Evolutionary conservation across 2,888 invertebrate species (phyloP), one percentile per base, ranked within the genome.

Genomic region (Ophion ventricosus): DNA sequence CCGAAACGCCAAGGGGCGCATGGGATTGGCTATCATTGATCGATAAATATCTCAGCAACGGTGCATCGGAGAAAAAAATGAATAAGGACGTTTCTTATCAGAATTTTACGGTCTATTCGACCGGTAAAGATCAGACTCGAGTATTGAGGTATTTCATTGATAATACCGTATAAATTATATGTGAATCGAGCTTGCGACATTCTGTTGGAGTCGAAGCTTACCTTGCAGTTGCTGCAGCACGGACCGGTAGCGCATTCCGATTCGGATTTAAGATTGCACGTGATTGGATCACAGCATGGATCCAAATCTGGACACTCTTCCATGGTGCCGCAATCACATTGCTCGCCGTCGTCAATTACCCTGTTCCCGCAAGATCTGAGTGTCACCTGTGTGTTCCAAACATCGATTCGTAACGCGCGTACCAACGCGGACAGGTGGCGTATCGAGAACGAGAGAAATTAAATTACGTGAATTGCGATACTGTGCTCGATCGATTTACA

Each of bases 251-350:
- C 98, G 93, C 99, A 99, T 94, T 99, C 97, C 0, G 99, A 97
- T 93, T 98, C 99, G 89, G 97, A 96, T 87, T 96, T 97, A 88
- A 99, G 96, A 87, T 98, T 97, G 94, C 99, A 99, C 73, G 99
- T 99, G 93, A 98, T 97, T 70, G 99, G 98, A 94, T 99, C 99
- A 94, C 99, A 99, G 94, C 99, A 99, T 0, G 98, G 98, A 94
- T 99, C 99, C 87, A 95, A 94, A 90, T 95, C 95, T 86, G 96
- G 96, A 94, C 99, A 99, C 92, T 98, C 98, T 86, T 97, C 96
- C 90, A 97, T 96, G 80, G 97, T 96, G 69, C 99, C 99, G 93
- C 99, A 99, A 94, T 99, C 99, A 92, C 99, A 99, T 93, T 99
- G 98, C 94, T 99, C 99, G 69, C 98, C 99, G 88, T 97, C 97